A percentile compares a stretch with the other conserved stretches of the same genome.
Evolutionary conservation across 2,888 invertebrate genomes (phyloP).

Genomic region (Melanostoma mellinum): DNA sequence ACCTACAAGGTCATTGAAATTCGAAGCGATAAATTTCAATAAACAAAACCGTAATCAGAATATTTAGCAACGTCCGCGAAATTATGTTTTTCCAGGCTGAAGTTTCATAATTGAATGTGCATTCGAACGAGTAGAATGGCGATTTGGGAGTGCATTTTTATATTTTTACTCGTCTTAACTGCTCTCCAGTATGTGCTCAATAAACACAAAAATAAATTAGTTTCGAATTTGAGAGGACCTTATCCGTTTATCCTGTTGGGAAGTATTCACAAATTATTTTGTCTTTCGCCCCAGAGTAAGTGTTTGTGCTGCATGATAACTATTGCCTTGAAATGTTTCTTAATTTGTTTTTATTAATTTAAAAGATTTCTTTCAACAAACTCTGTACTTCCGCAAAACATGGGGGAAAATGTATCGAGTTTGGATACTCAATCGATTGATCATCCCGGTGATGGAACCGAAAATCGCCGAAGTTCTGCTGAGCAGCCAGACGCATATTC

Average conservation of each 20-base stretch:
- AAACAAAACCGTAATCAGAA: too few relatives aligned
- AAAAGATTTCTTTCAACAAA: slow-evolving; percentile 67
- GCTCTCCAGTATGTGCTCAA: slow-evolving; percentile 21
- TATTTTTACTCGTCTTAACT: slow-evolving; percentile 9
- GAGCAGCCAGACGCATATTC: slow-evolving; percentile 76
- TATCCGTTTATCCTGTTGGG: slow-evolving; percentile 32
- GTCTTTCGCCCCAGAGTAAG: slow-evolving; percentile 39
- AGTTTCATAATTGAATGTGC: slow-evolving; percentile 23
- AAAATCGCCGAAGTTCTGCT: slow-evolving; percentile 82
- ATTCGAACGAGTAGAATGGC: slow-evolving; percentile 16
- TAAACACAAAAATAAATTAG: slow-evolving; percentile 38
- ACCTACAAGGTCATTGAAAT: too few relatives aligned
- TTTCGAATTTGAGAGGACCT: slow-evolving; percentile 39
- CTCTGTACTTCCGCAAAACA: slow-evolving; percentile 72
- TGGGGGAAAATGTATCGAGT: slow-evolving; percentile 80
- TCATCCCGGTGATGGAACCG: slow-evolving; percentile 80
- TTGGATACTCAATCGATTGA: slow-evolving; percentile 82
- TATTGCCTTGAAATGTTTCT: neutral
- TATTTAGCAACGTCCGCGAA: neutral
- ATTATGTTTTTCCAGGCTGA: slow-evolving; percentile 21
- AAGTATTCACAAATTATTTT: slow-evolving; percentile 24
- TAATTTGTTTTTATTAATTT: slow-evolving; percentile 9
- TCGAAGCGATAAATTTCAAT: too few relatives aligned
- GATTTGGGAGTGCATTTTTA: slow-evolving; percentile 27
- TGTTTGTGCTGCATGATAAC: neutral